A percentile compares a stretch with the other conserved stretches of the same genome.
phyloP scores from a whole-genome alignment of 2,113 vertebrate species.

The Heterochromis multidens region DNA sequence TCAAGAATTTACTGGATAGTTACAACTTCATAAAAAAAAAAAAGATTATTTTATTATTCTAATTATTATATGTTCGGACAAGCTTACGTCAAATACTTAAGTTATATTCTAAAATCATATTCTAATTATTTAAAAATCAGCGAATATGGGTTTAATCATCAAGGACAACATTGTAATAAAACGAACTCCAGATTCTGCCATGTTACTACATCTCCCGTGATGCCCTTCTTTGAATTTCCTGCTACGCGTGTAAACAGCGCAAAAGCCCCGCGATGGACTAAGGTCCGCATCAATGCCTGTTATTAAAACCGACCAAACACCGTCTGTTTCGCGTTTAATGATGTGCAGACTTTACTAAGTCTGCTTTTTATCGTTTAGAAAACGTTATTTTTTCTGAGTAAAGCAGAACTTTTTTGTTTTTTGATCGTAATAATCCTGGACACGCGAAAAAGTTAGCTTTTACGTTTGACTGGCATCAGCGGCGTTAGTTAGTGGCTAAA shows the following conservation, averaged over 20 bases:
- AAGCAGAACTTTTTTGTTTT: not conserved
- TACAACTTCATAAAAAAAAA: not conserved
- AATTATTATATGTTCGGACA: not conserved
- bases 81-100: not conserved
- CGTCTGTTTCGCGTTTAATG: not conserved
- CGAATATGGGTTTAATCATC: too few relatives aligned
- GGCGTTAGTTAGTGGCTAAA: not conserved
- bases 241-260: conserved; percentile 29
- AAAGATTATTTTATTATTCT: not conserved
- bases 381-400: not conserved
- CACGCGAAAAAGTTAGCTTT: not conserved
- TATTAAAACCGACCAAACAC: not conserved
- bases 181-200: not conserved
- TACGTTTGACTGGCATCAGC: not conserved
- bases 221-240: conserved; percentile 14
- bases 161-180: not conserved
- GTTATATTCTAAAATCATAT: not conserved
- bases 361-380: not conserved
- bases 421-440: not conserved
- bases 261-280: conserved; percentile 2
- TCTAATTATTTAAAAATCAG: not conserved
- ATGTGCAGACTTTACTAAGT: not conserved
- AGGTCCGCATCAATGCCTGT: conserved; percentile 29
- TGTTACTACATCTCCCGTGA: conserved; percentile 63
- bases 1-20: not conserved